These are phyloP conservation scores for Xyrichtys novacula DNA, from an alignment of 2,797 vertebrate species.

Conservation along the genomic window DNA sequence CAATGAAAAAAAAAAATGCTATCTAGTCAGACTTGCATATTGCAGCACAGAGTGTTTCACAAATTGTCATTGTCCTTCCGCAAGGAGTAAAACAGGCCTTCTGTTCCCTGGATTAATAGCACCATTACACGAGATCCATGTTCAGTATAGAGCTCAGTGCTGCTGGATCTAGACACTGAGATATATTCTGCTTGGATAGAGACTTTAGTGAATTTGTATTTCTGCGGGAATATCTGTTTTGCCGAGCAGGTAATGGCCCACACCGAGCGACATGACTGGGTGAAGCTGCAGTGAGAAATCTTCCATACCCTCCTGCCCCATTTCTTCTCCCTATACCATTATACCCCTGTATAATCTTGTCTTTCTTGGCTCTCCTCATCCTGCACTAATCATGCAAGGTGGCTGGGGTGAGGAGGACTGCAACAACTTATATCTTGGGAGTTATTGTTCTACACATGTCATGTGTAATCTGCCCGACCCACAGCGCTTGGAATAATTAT, in stretches of 20 bases:
- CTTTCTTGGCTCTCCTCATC: conserved; percentile 51
- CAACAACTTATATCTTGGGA: conserved; percentile 76
- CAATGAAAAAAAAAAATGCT: conserved; percentile 65
- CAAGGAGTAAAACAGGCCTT: conserved; percentile 79
- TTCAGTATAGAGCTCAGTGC: conserved; percentile 60
- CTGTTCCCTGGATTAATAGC: conserved; percentile 85
- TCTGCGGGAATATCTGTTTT: conserved; percentile 63
- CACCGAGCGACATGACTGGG: conserved; percentile 39
- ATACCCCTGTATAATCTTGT: conserved; percentile 36
- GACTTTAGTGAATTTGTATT: conserved; percentile 57
- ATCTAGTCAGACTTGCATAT: conserved; percentile 73
- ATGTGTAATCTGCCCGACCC: conserved; percentile 84
- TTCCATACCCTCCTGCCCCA: conserved; percentile 28
- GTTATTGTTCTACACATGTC: conserved; percentile 88
- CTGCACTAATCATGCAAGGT: conserved; percentile 56
- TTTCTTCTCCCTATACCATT: conserved; percentile 37
- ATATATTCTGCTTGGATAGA: conserved; percentile 46
- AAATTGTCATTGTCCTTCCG: conserved; percentile 78
- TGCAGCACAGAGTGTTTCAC: conserved; percentile 67
- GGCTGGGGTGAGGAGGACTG: conserved; percentile 48
- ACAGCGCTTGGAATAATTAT: conserved; percentile 85
- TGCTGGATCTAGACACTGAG: conserved; percentile 60
- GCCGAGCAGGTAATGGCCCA: conserved; percentile 62
- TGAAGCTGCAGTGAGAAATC: conserved; percentile 40
- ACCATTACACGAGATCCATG: conserved; percentile 82